phyloP scores from a whole-genome alignment of 2,888 invertebrate species.

The Nemurella pictetii region DNA sequence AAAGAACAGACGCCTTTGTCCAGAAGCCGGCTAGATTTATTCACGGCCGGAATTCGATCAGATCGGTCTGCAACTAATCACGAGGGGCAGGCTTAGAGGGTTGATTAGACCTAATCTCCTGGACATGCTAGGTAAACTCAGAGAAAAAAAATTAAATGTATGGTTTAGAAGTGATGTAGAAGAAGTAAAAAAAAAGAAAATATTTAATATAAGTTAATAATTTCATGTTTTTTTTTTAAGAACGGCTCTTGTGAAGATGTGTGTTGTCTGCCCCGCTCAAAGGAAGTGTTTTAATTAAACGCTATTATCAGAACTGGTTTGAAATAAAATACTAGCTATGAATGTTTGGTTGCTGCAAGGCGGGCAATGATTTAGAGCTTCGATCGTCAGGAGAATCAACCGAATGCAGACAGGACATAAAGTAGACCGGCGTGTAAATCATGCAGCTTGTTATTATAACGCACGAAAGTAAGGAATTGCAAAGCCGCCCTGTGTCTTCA shows the following conservation, averaged over 20 bases:
- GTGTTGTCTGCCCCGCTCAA: not conserved
- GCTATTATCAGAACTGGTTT: slow-evolving; percentile 1
- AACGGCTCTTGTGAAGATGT: not conserved
- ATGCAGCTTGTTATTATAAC: not conserved
- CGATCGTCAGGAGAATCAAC: not conserved
- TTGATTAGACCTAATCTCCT: slow-evolving; percentile 23
- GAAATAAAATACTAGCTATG: not conserved
- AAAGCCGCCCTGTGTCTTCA: not conserved
- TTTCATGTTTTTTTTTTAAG: not conserved
- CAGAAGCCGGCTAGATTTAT: slow-evolving; percentile 10
- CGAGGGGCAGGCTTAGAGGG: slow-evolving; percentile 2
- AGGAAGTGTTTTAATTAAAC: slow-evolving; percentile 15
- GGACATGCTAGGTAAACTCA: not conserved
- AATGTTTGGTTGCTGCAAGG: not conserved
- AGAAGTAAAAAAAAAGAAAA: not conserved
- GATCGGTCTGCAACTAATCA: slow-evolving; percentile 18
- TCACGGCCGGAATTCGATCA: slow-evolving; percentile 11
- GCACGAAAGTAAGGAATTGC: not conserved
- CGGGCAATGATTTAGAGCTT: not conserved
- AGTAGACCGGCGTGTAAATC: not conserved
- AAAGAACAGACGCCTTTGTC: slow-evolving; percentile 1
- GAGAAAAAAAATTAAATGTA: not conserved
- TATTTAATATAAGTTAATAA: slow-evolving; percentile 9
- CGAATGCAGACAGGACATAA: not conserved
- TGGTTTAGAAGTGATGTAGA: not conserved